These are phyloP conservation scores for Diabrotica balteata DNA, from an alignment of 2,888 invertebrate genomes.

Conservation along the genomic window DNA sequence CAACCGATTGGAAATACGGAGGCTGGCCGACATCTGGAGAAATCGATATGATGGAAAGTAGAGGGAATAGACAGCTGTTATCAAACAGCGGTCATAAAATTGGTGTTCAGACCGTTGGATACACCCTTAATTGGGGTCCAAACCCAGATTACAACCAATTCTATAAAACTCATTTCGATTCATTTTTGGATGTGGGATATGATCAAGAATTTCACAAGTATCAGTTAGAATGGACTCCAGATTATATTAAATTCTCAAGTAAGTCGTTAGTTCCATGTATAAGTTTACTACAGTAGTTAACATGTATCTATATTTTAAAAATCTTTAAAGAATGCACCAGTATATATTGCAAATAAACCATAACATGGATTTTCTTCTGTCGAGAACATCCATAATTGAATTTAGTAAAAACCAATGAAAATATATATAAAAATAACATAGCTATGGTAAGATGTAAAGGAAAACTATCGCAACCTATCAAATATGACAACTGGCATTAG, in stretches of 20 bases:
- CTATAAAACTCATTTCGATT: conserved; percentile 62
- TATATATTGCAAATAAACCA: no score
- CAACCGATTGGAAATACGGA: conserved; percentile 69
- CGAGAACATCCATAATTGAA: no score
- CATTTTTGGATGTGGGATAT: conserved; percentile 58
- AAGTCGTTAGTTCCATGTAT: conserved; percentile 55
- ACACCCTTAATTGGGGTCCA: conserved; percentile 74
- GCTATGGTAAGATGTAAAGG: no score
- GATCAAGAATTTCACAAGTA: conserved; percentile 69
- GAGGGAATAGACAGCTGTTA: conserved; percentile 65
- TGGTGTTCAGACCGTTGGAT: conserved; percentile 66
- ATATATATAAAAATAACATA: no score
- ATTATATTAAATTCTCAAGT: conserved; percentile 64
- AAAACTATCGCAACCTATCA: no score
- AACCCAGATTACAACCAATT: conserved; percentile 62
- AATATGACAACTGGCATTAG: no score
- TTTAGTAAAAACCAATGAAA: no score
- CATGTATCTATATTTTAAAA: no score
- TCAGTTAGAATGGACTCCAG: conserved; percentile 71
- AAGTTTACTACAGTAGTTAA: no score
- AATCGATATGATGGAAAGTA: conserved; percentile 73
- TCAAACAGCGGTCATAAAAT: conserved; percentile 53
- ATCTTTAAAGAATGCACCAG: no score
- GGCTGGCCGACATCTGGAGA: conserved; percentile 77
- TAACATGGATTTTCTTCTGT: no score